Evolutionary conservation across 2,888 invertebrate genomes (phyloP), one percentile per base, ranked within the genome.

Genomic region (Acanthopleura granulata): DNA sequence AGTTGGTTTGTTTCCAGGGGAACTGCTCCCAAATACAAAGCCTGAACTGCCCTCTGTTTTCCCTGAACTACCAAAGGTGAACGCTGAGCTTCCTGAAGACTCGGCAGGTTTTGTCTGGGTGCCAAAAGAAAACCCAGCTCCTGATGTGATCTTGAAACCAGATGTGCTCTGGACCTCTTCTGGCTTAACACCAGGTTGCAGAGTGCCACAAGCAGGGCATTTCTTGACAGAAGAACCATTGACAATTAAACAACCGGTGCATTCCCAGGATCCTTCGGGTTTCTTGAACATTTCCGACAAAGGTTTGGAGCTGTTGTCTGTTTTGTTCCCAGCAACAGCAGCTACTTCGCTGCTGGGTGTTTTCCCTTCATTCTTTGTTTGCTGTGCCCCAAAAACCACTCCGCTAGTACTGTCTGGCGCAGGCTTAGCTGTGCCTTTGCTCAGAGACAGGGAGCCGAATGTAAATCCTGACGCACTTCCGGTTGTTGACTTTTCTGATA

Each of bases 251-350:
- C 95, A 95, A 27, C 90, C 91, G 0, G 91, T 89, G 88, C 95
- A 95, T 81, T 93, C 93, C 95, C 95, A 95, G 27, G 93, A 92
- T 72, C 92, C 92, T 29, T 89, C 85, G 0, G 91, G 87, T 1
- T 92, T 92, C 83, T 93, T 93, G 80, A 93, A 93, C 82, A 89
- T 73, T 16, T 88, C 87, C n/a, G 88, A 80, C 70, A 91, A 81
- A 14, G 81, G 72, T 27, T 66, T 66, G 25, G 66, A 27, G 6
- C 16, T 27, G 25, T 12, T 27, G 14, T 66, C 66, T 66, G 18
- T 66, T 27, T 66, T 66, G 4, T 27, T 27, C 1, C 22, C 22
- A 9, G 3, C 6, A 57, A 1, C 12, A 1, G 18, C 57, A n/a
- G 57, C 57, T 22, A 12, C n/a, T 57, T 57, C 57, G 6, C 22